These are phyloP conservation scores for Diadophis punctatus DNA, from an alignment of 2,113 vertebrate species.

Conservation along the genomic window DNA sequence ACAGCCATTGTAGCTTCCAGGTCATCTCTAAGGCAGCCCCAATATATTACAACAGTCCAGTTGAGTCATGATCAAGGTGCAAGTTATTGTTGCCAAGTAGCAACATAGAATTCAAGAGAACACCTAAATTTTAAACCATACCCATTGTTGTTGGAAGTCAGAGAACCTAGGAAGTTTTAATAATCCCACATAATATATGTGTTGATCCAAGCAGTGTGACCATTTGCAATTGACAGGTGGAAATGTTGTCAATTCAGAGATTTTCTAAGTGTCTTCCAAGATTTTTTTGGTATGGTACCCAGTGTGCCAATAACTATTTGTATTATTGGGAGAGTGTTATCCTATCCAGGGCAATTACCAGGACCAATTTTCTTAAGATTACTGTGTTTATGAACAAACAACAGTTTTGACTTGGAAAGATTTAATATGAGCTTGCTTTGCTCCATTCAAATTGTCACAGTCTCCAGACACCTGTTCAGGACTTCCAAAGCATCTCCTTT, in stretches of 20 bases:
- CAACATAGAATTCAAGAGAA: background rate
- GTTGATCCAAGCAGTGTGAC: background rate
- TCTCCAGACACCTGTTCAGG: background rate
- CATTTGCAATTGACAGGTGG: background rate
- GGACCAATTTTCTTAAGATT: background rate
- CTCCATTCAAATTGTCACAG: background rate
- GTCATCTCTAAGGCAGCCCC: background rate
- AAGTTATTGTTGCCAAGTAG: background rate
- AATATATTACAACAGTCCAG: background rate
- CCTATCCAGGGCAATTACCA: background rate
- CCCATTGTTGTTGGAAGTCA: background rate
- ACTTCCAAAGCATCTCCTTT: background rate
- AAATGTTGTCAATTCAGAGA: background rate
- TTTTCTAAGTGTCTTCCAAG: background rate
- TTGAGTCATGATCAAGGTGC: background rate
- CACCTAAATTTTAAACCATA: background rate
- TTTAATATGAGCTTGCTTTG: background rate
- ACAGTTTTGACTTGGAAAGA: background rate
- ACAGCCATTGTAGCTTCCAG: background rate
- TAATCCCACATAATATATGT: too few species aligned
- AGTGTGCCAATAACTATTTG: background rate
- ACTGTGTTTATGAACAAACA: background rate
- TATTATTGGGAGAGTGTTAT: background rate
- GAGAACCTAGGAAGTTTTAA: too few species aligned
- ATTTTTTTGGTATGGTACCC: background rate